phyloP scores from a whole-genome alignment of 1,140 invertebrate species.

The Ooceraea biroi region DNA sequence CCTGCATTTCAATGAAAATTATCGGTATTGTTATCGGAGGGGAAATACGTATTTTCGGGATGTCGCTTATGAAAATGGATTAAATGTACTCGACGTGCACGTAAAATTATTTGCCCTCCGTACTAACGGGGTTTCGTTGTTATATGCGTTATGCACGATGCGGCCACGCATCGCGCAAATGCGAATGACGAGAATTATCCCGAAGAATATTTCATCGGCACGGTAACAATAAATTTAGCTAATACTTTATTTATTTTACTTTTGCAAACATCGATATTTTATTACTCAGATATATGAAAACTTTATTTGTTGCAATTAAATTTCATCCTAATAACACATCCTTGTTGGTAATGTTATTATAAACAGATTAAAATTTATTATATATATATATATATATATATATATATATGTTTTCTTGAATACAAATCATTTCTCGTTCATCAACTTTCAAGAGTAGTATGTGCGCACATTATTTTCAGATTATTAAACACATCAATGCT shows the following conservation, averaged over 20 bases:
- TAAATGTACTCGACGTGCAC: slow-evolving; percentile 59
- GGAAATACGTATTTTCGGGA: slow-evolving; percentile 57
- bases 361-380: slow-evolving; percentile 10
- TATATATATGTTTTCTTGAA: too few relatives aligned
- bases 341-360: neutral
- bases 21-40: slow-evolving; percentile 73
- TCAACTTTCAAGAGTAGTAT: neutral
- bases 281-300: neutral
- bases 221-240: neutral
- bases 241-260: neutral
- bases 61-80: slow-evolving; percentile 69
- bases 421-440: neutral
- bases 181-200: slow-evolving; percentile 8
- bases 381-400: too few relatives aligned
- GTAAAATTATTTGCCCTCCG: slow-evolving; percentile 55
- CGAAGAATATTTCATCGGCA: slow-evolving; percentile 18
- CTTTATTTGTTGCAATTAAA: neutral
- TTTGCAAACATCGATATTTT: neutral
- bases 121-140: slow-evolving; percentile 24
- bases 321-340: neutral
- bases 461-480: slow-evolving; percentile 7
- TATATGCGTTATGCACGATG: too few relatives aligned
- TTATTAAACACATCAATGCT: neutral
- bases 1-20: slow-evolving; percentile 75
- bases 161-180: slow-evolving; percentile 26